Evolutionary conservation across 2,113 vertebrate genomes (phyloP), one percentile per base, ranked within the genome.

Genomic region (Colistium nudipinnis): DNA sequence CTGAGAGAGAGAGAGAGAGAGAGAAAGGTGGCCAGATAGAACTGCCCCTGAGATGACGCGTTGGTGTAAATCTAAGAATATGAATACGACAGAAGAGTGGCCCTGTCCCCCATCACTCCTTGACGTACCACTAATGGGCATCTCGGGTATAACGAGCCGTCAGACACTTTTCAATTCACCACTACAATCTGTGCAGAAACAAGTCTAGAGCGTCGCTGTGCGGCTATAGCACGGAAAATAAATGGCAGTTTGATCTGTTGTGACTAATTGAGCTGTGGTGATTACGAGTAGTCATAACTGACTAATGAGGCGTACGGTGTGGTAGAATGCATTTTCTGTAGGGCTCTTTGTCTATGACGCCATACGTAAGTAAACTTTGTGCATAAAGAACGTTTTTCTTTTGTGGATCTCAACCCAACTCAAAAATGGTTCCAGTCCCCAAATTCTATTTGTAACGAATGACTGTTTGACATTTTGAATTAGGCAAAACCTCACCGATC

Each of bases 61-160:
- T 30, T 44, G n/a, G 19, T 59, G 17, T 54, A 35, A 68, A 31
- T 78, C 35, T 51, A 62, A 22, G 31, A 16, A 12, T 71, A 51
- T 56, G 39, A 41, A 38, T 62, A 20, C 72, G 60, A 43, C 45
- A 45, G 63, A 85, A 51, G 49, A 19, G 31, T 54, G 38, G 53
- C 67, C 54, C 20, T 66, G 31, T 17, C 14, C 54, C 49, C 65
- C 57, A 66, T 70, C 57, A 52, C 6, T 72, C 38, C 38, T 16
- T 43, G 47, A 59, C 73, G 66, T 20, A 48, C 55, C 20, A 31
- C 30, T 81, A 78, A 76, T 33, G 13, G 28, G 27, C 13, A 48
- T 28, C 41, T 36, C 69, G 24, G 13, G 52, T 62, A 61, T 62
- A 59, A 65, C 52, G 76, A 44, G 8, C 43, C 39, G 35, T 64